Percentiles rank a stretch among this genome's conserved stretches.
These are phyloP conservation scores for Xiphophorus couchianus DNA, from an alignment of 2,113 vertebrate species.

Conservation along the genomic window DNA sequence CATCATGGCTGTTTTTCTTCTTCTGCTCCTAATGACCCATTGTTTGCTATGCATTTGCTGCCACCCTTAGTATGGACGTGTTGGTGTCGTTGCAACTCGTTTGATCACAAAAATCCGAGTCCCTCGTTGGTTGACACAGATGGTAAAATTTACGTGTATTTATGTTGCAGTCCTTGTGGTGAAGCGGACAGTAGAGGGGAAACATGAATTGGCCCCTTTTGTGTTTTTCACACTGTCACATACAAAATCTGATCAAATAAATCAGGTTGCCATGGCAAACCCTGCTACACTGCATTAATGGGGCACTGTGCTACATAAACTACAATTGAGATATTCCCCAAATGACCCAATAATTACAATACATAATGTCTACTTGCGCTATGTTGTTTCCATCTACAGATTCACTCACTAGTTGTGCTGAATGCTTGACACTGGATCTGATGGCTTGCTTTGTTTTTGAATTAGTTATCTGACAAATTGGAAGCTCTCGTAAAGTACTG, in stretches of 20 bases:
- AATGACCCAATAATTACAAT: background rate
- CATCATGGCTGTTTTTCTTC: too few relatives aligned
- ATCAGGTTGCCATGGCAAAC: background rate
- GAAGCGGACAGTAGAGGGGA: background rate
- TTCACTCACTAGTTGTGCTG: background rate
- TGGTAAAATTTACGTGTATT: too few relatives aligned
- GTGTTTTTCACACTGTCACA: background rate
- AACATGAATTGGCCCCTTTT: background rate
- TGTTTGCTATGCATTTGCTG: too few relatives aligned
- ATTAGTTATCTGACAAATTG: background rate
- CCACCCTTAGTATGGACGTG: too few relatives aligned
- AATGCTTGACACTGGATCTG: background rate
- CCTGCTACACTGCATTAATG: background rate
- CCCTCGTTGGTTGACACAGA: too few relatives aligned
- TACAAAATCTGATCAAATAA: too few relatives aligned
- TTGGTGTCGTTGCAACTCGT: too few relatives aligned
- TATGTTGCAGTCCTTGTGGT: background rate
- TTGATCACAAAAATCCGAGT: too few relatives aligned
- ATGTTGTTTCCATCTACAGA: background rate
- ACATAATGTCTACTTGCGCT: too few relatives aligned
- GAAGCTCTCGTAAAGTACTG: background rate
- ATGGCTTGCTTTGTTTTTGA: background rate
- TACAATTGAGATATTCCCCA: background rate
- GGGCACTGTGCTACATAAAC: background rate
- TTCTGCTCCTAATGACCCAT: too few relatives aligned